These are phyloP conservation scores for Columbina picui DNA, from an alignment of 2,113 vertebrate genomes.

Conservation along the genomic window DNA sequence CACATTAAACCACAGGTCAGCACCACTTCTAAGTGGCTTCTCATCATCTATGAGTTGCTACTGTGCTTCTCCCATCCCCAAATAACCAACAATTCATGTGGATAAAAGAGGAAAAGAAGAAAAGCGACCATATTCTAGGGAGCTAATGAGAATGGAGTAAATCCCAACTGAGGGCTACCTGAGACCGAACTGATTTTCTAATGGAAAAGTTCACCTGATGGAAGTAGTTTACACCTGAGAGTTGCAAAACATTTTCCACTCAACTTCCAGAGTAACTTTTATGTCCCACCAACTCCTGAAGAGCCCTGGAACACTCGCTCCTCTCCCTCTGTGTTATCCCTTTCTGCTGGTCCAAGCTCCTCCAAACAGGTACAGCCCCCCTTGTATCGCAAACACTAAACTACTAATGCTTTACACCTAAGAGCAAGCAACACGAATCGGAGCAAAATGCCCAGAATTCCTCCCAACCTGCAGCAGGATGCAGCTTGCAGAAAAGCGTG, in stretches of 20 bases:
- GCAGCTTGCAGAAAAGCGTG: slow-evolving; percentile 15
- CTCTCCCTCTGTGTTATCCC: background rate
- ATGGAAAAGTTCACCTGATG: background rate
- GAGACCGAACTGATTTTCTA: background rate
- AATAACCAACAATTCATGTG: accelerated
- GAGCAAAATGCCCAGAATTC: background rate
- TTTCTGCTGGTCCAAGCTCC: background rate
- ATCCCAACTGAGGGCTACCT: background rate
- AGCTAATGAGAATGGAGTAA: background rate
- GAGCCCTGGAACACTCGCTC: accelerated
- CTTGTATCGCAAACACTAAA: background rate
- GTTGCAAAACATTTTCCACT: background rate
- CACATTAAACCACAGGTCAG: background rate
- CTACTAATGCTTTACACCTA: accelerated
- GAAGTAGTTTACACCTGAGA: background rate
- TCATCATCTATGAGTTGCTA: background rate
- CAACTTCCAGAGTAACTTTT: background rate
- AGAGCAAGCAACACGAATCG: background rate
- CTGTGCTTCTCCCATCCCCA: background rate
- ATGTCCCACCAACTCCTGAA: background rate
- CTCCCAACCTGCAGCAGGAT: slow-evolving; percentile 24
- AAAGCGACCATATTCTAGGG: background rate
- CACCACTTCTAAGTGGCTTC: accelerated
- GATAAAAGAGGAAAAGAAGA: background rate
- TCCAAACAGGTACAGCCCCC: background rate